A percentile compares a stretch with the other conserved stretches of the same genome.
Conservation (phyloP, 2,888 invertebrate genomes). For the Camptogramma bilineatum region DNA sequence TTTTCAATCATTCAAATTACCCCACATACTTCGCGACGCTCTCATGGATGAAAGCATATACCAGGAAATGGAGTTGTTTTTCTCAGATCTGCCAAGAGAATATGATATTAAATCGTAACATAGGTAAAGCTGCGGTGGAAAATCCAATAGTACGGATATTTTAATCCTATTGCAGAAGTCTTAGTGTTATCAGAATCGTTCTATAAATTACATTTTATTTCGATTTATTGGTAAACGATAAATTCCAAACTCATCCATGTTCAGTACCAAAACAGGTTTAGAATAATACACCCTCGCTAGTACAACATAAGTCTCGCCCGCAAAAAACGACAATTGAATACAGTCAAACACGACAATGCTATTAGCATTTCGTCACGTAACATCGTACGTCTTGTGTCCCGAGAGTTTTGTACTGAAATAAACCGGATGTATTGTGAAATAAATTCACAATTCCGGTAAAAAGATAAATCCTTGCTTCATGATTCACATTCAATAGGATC, state of each 20-base stretch:
- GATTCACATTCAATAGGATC: no score
- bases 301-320: not conserved
- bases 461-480: not conserved
- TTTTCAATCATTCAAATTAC: no score
- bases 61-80: no score
- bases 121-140: no score
- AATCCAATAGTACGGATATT: no score
- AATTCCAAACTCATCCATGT: not conserved
- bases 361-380: conserved; percentile 37
- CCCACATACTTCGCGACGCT: no score
- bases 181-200: not conserved
- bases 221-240: not conserved
- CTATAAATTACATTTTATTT: not conserved
- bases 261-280: not conserved
- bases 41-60: no score
- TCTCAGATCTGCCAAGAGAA: no score
- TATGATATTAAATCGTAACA: no score
- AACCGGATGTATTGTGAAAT: not conserved
- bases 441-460: not conserved
- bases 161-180: no score
- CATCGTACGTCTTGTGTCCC: conserved; percentile 29
- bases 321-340: conserved; percentile 30
- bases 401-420: conserved; percentile 11
- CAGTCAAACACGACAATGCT: conserved; percentile 34
- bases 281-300: not conserved